Conservation (phyloP, 2,113 vertebrate genomes). For the Morone saxatilis region DNA sequence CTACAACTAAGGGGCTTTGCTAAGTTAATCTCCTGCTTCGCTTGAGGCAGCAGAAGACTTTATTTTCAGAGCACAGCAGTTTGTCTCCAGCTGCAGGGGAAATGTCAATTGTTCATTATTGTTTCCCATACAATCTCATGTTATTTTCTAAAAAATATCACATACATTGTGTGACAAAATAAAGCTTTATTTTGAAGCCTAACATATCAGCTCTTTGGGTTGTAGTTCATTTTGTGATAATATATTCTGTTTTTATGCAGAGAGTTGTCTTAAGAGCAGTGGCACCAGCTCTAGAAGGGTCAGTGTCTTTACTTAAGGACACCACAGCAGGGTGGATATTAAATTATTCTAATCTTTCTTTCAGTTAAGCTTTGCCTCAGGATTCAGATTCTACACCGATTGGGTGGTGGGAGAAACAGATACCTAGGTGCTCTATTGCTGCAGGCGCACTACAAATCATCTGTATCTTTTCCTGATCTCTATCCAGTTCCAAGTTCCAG, state of each 20-base stretch:
- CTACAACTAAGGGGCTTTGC: conserved; percentile 68
- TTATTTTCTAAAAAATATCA: conserved; percentile 29
- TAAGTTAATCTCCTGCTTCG: conserved; percentile 75
- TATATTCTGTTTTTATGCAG: not conserved
- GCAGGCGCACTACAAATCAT: conserved; percentile 71
- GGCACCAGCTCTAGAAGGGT: conserved; percentile 42
- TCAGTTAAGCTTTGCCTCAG: conserved; percentile 63
- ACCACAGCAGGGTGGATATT: conserved; percentile 56
- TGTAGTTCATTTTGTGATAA: not conserved
- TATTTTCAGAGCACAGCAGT: conserved; percentile 69
- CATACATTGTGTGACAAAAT: conserved; percentile 25
- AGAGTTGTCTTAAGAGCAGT: conserved; percentile 17
- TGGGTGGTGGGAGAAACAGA: conserved; percentile 61
- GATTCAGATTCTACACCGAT: conserved; percentile 70
- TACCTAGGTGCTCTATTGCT: conserved; percentile 64
- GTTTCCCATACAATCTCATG: conserved; percentile 34
- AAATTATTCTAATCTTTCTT: conserved; percentile 70
- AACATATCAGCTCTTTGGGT: not conserved
- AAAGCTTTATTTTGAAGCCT: conserved; percentile 8
- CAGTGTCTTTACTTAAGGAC: conserved; percentile 58
- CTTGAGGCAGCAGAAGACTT: conserved; percentile 63
- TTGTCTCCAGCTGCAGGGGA: conserved; percentile 58
- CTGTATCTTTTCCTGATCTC: conserved; percentile 68
- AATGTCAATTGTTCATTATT: conserved; percentile 60
- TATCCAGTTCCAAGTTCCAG: conserved; percentile 67